A percentile compares a stretch with the other conserved stretches of the same genome.
phyloP scores from a whole-genome alignment of 2,888 invertebrate genomes.

The Chorisops tibialis region DNA sequence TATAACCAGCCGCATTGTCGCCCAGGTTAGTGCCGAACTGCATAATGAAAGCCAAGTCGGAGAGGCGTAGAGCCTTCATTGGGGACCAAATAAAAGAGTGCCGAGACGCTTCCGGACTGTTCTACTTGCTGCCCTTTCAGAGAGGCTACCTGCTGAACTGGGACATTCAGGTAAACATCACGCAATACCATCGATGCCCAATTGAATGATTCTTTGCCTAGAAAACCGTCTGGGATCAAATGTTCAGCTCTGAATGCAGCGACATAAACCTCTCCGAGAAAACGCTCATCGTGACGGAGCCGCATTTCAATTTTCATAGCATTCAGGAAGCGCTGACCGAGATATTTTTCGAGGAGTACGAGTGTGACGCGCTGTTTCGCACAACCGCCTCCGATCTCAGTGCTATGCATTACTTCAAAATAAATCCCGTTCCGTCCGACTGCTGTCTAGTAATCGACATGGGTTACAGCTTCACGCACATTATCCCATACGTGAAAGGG shows the following conservation, averaged over 20 bases:
- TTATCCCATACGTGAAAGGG: conserved; percentile 85
- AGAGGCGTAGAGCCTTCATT: conserved; percentile 87
- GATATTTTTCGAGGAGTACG: conserved; percentile 97
- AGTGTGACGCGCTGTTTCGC: conserved; percentile 76
- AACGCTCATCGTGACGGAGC: conserved; percentile 87
- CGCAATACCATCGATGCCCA: too few relatives aligned
- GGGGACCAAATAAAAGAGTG: conserved; percentile 95
- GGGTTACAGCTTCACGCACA: conserved; percentile 93
- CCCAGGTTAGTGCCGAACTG: conserved; percentile 81
- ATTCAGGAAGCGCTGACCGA: conserved; percentile 93
- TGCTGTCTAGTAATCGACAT: conserved; percentile 85
- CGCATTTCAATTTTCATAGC: conserved; percentile 86
- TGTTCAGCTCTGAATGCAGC: conserved; percentile 82
- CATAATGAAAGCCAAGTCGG: conserved; percentile 97
- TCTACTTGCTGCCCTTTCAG: conserved; percentile 90
- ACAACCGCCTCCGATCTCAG: conserved; percentile 79
- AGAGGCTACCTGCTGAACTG: conserved; percentile 94
- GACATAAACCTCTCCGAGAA: conserved; percentile 74
- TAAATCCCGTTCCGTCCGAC: conserved; percentile 57
- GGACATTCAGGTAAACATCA: conserved; percentile 65
- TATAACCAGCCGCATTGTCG: neutral
- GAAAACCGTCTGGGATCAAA: conserved; percentile 93
- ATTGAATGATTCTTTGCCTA: conserved; percentile 53
- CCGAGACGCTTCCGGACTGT: conserved; percentile 91
- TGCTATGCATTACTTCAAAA: conserved; percentile 60